These are phyloP conservation scores for Megaustenia siamemsis DNA, from an alignment of 2,888 invertebrate genomes.

Conservation along the genomic window DNA sequence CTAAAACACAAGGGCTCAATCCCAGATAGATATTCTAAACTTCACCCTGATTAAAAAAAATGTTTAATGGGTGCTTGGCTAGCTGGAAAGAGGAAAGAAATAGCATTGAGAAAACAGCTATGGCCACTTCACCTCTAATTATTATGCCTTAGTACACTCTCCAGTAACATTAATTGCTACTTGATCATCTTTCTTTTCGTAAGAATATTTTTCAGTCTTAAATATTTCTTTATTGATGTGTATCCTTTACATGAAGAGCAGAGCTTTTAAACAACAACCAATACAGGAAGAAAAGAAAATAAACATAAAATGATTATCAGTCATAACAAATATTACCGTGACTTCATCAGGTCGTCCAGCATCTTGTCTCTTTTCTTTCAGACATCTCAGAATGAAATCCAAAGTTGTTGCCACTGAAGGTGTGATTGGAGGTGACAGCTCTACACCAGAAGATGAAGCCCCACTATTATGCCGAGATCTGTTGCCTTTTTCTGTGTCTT, in stretches of 20 bases:
- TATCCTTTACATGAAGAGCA: not conserved
- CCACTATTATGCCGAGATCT: slow-evolving; percentile 74
- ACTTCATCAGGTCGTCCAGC: slow-evolving; percentile 83
- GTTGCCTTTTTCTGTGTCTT: slow-evolving; percentile 75
- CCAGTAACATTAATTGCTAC: too few relatives aligned
- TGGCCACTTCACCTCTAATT: too few relatives aligned
- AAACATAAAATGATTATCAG: not conserved
- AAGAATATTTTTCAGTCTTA: too few relatives aligned
- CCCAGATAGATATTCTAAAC: too few relatives aligned
- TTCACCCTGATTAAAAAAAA: too few relatives aligned
- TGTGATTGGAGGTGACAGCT: slow-evolving; percentile 63
- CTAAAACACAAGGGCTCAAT: too few relatives aligned
- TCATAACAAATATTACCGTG: slow-evolving; percentile 40
- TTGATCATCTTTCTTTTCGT: too few relatives aligned
- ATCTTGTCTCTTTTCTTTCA: slow-evolving; percentile 84
- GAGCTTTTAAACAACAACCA: not conserved
- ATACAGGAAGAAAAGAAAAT: not conserved
- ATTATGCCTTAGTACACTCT: too few relatives aligned
- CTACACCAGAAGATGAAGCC: slow-evolving; percentile 72
- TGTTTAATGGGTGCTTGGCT: too few relatives aligned
- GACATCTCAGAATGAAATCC: slow-evolving; percentile 76
- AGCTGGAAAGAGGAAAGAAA: too few relatives aligned
- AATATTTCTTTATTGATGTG: too few relatives aligned
- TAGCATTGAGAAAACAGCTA: too few relatives aligned
- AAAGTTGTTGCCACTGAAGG: slow-evolving; percentile 76